Evolutionary conservation across 2,113 vertebrate species (phyloP), one percentile per base, ranked within the genome.

Genomic region (Apteryx owenii): DNA sequence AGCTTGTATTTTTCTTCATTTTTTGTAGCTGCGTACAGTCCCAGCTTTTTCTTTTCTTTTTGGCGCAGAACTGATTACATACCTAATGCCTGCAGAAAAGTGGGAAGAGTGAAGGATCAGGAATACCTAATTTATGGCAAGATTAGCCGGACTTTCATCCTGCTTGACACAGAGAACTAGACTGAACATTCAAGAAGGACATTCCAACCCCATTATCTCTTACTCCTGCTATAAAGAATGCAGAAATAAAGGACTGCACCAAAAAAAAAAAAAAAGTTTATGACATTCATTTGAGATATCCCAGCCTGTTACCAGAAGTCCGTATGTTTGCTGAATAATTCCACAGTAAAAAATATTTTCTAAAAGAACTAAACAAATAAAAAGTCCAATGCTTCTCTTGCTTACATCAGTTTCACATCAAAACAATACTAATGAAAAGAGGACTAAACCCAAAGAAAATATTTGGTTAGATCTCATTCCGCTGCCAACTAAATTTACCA

Each of bases 81-180:
- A 51, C 64, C 58, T 93, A 81, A 73, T 83, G 85, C 73, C 53
- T 73, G 20, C 78, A 94, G 71, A 88, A 81, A 92, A 92, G 48
- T 54, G 64, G 82, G 93, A 96, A 95, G 73, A 56, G 69, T 29
- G 38, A 84, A 88, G n/a, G 88, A 95, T 91, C 78, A 94, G 88
- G 88, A 93, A 95, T 81, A 93, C 54, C 88, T 94, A 73, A 94
- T 94, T 95, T 94, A 95, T 93, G 64, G 88, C 69, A 91, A 90
- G 90, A 95, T 95, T 94, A 95, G 77, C 19, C 28, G 28, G 48
- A 89, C 72, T 84, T 91, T 93, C 84, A 94, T 73, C 69, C 73
- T 89, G 64, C 90, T 54, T 91, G 94, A 91, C 88, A 65, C 22
- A 50, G 61, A 93, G 72, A 89, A 80, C 53, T 83, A 94, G 68